phyloP scores from a whole-genome alignment of 1,140 invertebrate species.

The Aphaenogaster floridana region DNA sequence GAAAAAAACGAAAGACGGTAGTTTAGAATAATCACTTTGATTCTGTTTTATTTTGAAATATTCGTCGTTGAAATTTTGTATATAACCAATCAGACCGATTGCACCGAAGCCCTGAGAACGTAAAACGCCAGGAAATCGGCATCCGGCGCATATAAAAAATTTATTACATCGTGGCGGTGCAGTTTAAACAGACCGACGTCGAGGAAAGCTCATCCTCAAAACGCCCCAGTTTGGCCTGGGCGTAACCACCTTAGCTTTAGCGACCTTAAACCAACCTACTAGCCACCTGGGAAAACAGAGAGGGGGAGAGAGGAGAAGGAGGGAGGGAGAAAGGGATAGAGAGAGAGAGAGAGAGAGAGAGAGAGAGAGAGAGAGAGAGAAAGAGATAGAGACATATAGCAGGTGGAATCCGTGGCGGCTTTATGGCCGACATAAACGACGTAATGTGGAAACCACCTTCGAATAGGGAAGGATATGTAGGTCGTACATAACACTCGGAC shows the following conservation, averaged over 20 bases:
- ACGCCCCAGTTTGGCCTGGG: conserved; percentile 38
- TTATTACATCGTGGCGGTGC: conserved; percentile 31
- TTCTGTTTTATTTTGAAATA: neutral
- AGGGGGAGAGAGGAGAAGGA: neutral
- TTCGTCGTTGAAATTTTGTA: neutral
- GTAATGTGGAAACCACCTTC: conserved; percentile 51
- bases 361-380: conserved; percentile 34
- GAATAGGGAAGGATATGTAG: conserved; percentile 42
- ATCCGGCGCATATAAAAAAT: conserved; percentile 32
- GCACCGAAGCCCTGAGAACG: neutral
- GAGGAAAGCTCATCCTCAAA: conserved; percentile 57
- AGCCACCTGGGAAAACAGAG: conserved; percentile 38
- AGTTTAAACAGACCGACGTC: conserved; percentile 43
- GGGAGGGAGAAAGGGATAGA: conserved; percentile 36
- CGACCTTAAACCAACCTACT: conserved; percentile 64
- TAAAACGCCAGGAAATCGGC: conserved; percentile 12
- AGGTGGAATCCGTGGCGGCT: conserved; percentile 65
- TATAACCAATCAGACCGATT: conserved; percentile 7
- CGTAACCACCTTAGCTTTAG: conserved; percentile 61
- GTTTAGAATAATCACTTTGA: neutral
- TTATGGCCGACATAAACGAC: conserved; percentile 65
- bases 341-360: conserved; percentile 19
- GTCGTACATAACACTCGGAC: conserved; percentile 53
- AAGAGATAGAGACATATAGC: conserved; percentile 30
- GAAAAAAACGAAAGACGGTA: neutral